phyloP scores from a whole-genome alignment of 2,797 vertebrate genomes.

The Parauchenoglanis ngamensis region DNA sequence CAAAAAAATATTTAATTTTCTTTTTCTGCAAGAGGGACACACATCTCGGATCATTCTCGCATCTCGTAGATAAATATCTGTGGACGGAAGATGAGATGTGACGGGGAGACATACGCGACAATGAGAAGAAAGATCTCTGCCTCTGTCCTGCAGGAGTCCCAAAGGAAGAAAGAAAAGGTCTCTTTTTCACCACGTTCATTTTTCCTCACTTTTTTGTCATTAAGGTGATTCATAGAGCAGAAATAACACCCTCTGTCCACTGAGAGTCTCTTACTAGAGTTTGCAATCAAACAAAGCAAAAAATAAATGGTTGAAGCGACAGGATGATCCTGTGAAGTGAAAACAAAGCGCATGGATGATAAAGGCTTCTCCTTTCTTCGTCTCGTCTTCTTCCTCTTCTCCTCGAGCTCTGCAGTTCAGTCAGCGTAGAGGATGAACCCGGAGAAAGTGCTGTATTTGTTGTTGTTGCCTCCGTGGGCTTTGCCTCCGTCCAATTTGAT shows the following conservation, averaged over 20 bases:
- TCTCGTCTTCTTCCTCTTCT: conserved; percentile 50
- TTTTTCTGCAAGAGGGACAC: conserved; percentile 45
- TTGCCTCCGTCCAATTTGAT: conserved; percentile 97
- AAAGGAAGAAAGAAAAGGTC: conserved; percentile 15
- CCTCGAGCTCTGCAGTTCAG: conserved; percentile 70
- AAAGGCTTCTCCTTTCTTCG: conserved; percentile 45
- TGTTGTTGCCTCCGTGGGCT: conserved; percentile 97
- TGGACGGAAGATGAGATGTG: conserved; percentile 71
- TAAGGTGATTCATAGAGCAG: conserved; percentile 31
- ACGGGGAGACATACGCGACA: conserved; percentile 62
- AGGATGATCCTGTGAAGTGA: conserved; percentile 40
- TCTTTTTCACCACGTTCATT: conserved; percentile 54
- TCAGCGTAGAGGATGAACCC: conserved; percentile 98
- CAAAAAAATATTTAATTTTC: conserved; percentile 69
- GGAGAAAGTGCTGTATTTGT: conserved; percentile 99
- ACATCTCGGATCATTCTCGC: conserved; percentile 58
- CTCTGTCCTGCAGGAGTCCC: conserved; percentile 39
- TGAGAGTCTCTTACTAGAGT: conserved; percentile 30
- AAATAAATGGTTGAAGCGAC: conserved; percentile 35
- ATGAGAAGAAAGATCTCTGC: conserved; percentile 56
- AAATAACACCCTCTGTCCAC: conserved; percentile 21
- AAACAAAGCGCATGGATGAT: conserved; percentile 48
- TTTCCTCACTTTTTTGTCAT: conserved; percentile 23
- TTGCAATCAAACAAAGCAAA: not conserved
- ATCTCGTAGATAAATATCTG: conserved; percentile 68